Conservation (phyloP, 1,140 invertebrate genomes). For the Zaprionus capensis region DNA sequence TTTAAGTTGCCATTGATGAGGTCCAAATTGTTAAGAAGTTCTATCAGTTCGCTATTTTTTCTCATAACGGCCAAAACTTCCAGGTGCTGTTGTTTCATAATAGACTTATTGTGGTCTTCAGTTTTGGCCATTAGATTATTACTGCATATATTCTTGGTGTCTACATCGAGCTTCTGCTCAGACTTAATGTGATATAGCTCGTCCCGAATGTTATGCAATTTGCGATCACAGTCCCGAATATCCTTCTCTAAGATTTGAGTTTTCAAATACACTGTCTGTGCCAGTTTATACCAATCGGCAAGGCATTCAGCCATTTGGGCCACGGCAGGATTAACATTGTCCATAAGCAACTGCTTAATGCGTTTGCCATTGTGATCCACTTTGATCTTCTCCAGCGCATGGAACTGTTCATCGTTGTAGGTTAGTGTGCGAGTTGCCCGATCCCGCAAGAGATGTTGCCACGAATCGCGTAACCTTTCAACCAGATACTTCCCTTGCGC, state of each 20-base stretch:
- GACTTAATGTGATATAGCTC: conserved; percentile 73
- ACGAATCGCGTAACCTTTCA: conserved; percentile 92
- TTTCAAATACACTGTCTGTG: conserved; percentile 90
- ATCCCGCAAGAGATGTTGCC: conserved; percentile 95
- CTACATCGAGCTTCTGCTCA: conserved; percentile 69
- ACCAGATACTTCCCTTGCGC: conserved; percentile 90
- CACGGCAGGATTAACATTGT: conserved; percentile 88
- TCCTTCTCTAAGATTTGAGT: conserved; percentile 90
- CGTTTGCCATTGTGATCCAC: conserved; percentile 88
- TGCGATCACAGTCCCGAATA: conserved; percentile 86
- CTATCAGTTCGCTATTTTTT: conserved; percentile 65
- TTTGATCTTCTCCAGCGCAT: conserved; percentile 93
- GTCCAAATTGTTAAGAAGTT: conserved; percentile 57
- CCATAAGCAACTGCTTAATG: conserved; percentile 87
- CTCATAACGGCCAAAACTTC: conserved; percentile 70
- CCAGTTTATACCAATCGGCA: conserved; percentile 93
- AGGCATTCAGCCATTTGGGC: conserved; percentile 89
- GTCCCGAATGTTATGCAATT: conserved; percentile 71
- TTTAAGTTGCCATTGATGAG: conserved; percentile 43
- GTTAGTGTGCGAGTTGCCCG: conserved; percentile 92
- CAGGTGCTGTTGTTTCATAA: conserved; percentile 70
- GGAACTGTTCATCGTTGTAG: conserved; percentile 97
- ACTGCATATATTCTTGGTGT: conserved; percentile 64
- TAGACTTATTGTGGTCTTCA: conserved; percentile 69
- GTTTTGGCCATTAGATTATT: conserved; percentile 78